A percentile compares a stretch with the other conserved stretches of the same genome.
Evolutionary conservation across 1,140 invertebrate genomes (phyloP).

Genomic region (Euglossa dilemma): DNA sequence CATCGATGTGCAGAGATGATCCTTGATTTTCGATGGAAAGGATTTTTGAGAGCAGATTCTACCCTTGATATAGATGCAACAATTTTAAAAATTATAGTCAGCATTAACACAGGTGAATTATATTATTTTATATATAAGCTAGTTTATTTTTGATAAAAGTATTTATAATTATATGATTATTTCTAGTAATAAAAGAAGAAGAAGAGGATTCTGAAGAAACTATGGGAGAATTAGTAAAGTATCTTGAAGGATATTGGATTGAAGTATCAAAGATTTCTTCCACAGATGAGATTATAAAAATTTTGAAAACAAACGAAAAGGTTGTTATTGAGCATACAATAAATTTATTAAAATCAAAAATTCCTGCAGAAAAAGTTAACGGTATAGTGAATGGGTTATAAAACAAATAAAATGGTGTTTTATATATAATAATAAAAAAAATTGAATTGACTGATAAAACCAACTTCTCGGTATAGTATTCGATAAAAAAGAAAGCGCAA

Average conservation of each 20-base stretch:
- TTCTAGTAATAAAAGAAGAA: conserved; percentile 49
- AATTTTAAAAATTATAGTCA: conserved; percentile 35
- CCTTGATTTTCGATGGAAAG: conserved; percentile 37
- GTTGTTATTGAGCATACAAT: conserved; percentile 39
- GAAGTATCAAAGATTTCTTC: conserved; percentile 58
- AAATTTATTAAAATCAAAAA: conserved; percentile 48
- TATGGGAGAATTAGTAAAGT: conserved; percentile 55
- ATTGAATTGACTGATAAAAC: not conserved
- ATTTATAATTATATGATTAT: not conserved
- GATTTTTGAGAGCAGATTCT: conserved; percentile 20
- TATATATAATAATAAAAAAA: not conserved
- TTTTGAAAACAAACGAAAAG: conserved; percentile 57
- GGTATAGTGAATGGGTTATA: not conserved
- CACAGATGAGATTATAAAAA: conserved; percentile 54
- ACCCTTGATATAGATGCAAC: conserved; percentile 12
- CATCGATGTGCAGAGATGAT: conserved; percentile 42
- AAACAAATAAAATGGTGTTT: not conserved
- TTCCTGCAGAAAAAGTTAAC: conserved; percentile 20
- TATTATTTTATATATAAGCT: conserved; percentile 40
- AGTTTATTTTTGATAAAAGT: conserved; percentile 38
- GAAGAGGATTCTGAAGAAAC: conserved; percentile 45
- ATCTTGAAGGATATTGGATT: conserved; percentile 68
- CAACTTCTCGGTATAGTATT: not conserved
- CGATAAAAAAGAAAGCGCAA: not conserved
- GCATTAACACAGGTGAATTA: conserved; percentile 44